Base-by-base conservation (phyloP, 2,113 vertebrate species). In the Catagonus wagneri region DNA sequence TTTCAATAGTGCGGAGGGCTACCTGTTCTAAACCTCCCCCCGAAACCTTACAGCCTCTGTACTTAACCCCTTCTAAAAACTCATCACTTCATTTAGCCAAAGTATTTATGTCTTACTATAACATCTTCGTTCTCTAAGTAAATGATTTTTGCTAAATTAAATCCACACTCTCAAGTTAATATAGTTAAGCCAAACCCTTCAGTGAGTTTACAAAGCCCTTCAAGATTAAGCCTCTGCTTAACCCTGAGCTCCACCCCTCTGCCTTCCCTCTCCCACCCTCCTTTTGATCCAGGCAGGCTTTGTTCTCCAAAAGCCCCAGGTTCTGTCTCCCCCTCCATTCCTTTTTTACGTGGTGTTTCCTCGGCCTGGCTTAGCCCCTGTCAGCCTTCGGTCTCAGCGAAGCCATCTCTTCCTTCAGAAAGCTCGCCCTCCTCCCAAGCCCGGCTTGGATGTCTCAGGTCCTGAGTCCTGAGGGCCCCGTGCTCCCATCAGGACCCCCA, bases 111-210 rank as follows among this genome's bases (percentile, higher is more conserved):
- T 83, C n/a, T 84, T 34, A 11, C 61, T 50, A 54, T 52, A 32
- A n/a, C 3, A 25, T 61, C 74, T 89, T 78, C 74, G 23, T 25
- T 65, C 54, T 76, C 71, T 86, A 52, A 81, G 27, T 92, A 79
- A 74, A 34, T 79, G 65, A 54, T 29, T 65, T 65, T 86, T 86
- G n/a, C 36, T 75, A 25, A n/a, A 54, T 69, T 60, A 74, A 86
- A 86, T n/a, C 50, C 22, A 39, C 36, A 61, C 56, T 22, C 25
- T 72, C 17, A 14, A 25, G 6, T 50, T 69, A 69, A 90, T 22
- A 39, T 34, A 54, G 2, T 8, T 44, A 79, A 83, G 29, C 83
- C 68, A 39, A 13, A 63, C 9, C 44, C 60, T 66, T 83, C 56
- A 23, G 0, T 3, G 80, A 54, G 32, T 78, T 86, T 65, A 34